phyloP scores from a whole-genome alignment of 2,113 vertebrate species.

The Catharus bicknelli region DNA sequence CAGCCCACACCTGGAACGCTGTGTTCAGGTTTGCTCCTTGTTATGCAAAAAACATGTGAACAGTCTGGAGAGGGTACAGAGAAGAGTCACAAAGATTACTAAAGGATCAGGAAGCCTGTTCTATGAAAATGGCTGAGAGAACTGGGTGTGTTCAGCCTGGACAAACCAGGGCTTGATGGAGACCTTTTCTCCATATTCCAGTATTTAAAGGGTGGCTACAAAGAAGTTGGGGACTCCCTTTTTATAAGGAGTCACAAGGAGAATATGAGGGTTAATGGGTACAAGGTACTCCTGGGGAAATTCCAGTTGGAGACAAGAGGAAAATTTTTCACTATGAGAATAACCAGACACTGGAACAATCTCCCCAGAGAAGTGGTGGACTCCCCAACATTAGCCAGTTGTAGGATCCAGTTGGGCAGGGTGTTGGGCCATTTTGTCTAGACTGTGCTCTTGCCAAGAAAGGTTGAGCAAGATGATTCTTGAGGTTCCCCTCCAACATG shows the following conservation, averaged over 20 bases:
- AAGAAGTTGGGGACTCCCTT: background rate
- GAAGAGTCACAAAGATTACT: background rate
- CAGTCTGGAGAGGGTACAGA: background rate
- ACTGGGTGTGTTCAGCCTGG: background rate
- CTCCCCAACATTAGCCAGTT: background rate
- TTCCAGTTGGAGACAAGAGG: background rate
- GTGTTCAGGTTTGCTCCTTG: background rate
- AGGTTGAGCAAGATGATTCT: background rate
- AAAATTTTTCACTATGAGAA: background rate
- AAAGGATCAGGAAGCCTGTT: background rate
- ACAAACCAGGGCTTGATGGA: background rate
- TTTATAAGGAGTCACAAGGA: background rate
- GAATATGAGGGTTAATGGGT: rapidly evolving
- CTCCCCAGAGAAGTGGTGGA: background rate
- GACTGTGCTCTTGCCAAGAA: background rate
- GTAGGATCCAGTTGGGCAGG: background rate
- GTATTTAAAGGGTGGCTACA: background rate
- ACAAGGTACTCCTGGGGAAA: background rate
- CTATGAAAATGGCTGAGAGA: background rate
- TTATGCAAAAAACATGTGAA: background rate
- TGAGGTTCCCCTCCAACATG: background rate
- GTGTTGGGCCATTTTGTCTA: background rate
- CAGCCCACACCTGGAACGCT: background rate
- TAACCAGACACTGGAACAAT: background rate
- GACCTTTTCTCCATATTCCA: background rate